Evolutionary conservation across 1,140 invertebrate species (phyloP).

Genomic region (Drosophila ananassae): DNA sequence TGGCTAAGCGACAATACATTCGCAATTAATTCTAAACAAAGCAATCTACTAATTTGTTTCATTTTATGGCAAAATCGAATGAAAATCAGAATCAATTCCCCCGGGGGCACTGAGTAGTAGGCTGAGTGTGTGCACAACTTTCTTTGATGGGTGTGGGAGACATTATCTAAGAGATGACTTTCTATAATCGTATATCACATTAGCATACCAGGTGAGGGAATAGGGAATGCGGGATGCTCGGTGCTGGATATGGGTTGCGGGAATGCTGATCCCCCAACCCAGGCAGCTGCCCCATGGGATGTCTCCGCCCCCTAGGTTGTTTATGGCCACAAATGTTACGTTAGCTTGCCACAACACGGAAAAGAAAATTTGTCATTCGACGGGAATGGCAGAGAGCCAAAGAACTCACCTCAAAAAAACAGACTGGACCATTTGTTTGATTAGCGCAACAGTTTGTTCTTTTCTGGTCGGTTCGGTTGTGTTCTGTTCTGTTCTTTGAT

Average conservation of each 20-base stretch:
- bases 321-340: slow-evolving; percentile 56
- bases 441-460: slow-evolving; percentile 53
- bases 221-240: background rate
- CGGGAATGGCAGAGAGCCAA: slow-evolving; percentile 51
- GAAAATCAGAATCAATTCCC: slow-evolving; percentile 57
- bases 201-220: slow-evolving; percentile 43
- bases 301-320: slow-evolving; percentile 13
- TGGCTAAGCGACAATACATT: slow-evolving; percentile 58
- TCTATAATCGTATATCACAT: slow-evolving; percentile 47
- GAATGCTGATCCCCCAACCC: background rate
- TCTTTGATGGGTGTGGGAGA: slow-evolving; percentile 24
- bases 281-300: slow-evolving; percentile 18
- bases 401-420: slow-evolving; percentile 39
- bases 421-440: slow-evolving; percentile 58
- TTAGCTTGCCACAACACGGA: slow-evolving; percentile 51
- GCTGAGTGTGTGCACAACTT: slow-evolving; percentile 23
- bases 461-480: background rate
- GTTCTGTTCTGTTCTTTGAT: background rate
- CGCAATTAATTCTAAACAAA: slow-evolving; percentile 68
- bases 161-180: slow-evolving; percentile 53
- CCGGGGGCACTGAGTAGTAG: slow-evolving; percentile 27
- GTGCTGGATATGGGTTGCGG: background rate
- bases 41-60: slow-evolving; percentile 72
- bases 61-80: slow-evolving; percentile 75
- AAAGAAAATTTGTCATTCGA: slow-evolving; percentile 63